These are phyloP conservation scores for Hypomecis atomaria DNA, from an alignment of 2,888 invertebrate species.

Conservation along the genomic window DNA sequence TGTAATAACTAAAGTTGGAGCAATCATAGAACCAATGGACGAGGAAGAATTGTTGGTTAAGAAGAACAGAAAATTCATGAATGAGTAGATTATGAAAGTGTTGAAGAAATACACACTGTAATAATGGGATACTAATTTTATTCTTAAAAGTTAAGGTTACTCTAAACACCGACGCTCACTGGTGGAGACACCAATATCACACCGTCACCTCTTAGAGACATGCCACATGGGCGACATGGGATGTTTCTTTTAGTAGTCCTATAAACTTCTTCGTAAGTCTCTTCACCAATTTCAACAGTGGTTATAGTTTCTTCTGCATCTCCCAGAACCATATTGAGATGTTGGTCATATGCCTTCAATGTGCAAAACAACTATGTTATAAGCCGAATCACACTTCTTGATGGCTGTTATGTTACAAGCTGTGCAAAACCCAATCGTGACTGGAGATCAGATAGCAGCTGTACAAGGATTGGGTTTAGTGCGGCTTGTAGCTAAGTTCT, in stretches of 20 bases:
- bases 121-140: slow-evolving; percentile 43
- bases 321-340: slow-evolving; percentile 99
- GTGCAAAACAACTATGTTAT: neutral
- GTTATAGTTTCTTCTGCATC: slow-evolving; percentile 99
- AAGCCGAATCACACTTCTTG: slow-evolving; percentile 34
- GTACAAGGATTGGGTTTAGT: no score
- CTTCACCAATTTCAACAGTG: slow-evolving; percentile 98
- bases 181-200: slow-evolving; percentile 99
- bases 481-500: no score
- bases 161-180: slow-evolving; percentile 87
- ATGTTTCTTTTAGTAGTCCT: slow-evolving; percentile 98
- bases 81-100: slow-evolving; percentile 63
- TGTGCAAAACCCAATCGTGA: no score
- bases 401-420: no score
- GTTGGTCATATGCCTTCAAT: slow-evolving; percentile 97
- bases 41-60: slow-evolving; percentile 84
- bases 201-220: slow-evolving; percentile 99
- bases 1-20: slow-evolving; percentile 92
- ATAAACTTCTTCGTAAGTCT: slow-evolving; percentile 99
- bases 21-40: slow-evolving; percentile 95
- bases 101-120: slow-evolving; percentile 60
- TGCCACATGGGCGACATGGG: no score
- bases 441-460: no score
- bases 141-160: slow-evolving; percentile 49
- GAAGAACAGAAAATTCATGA: slow-evolving; percentile 73